Percentiles rank a stretch among this genome's conserved stretches.
Conservation (phyloP, 2,888 invertebrate species). For the Dichetophora obliterata region DNA sequence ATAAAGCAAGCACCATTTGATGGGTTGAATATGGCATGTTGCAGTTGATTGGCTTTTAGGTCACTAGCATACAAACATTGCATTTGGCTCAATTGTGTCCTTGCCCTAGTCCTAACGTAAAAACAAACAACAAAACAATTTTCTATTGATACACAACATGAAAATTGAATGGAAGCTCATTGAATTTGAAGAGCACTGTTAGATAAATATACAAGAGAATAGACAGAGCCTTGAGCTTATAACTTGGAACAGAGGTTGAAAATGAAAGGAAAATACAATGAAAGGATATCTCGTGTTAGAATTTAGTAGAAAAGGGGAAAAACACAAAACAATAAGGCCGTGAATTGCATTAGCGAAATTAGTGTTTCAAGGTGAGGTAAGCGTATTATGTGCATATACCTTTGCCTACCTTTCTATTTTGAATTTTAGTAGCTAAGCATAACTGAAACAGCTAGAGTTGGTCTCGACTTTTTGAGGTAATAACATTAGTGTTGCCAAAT, state of each 20-base stretch:
- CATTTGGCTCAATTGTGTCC: not conserved
- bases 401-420: too few relatives aligned
- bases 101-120: conserved; percentile 17
- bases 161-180: conserved; percentile 39
- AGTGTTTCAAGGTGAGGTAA: conserved; percentile 16
- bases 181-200: conserved; percentile 48
- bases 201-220: conserved; percentile 8
- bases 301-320: not conserved
- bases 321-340: not conserved
- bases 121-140: not conserved
- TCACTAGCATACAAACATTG: not conserved
- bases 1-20: not conserved
- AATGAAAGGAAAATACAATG: not conserved
- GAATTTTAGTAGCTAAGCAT: too few relatives aligned
- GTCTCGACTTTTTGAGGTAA: too few relatives aligned
- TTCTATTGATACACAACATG: conserved; percentile 16
- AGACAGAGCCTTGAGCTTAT: not conserved
- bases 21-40: not conserved
- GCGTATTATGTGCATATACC: not conserved
- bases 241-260: not conserved
- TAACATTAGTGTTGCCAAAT: too few relatives aligned
- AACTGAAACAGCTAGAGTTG: too few relatives aligned
- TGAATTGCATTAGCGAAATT: conserved; percentile 21
- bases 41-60: not conserved
- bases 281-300: not conserved